Conservation (phyloP, 2,888 invertebrate genomes). For the Microlaimidae sp. region DNA sequence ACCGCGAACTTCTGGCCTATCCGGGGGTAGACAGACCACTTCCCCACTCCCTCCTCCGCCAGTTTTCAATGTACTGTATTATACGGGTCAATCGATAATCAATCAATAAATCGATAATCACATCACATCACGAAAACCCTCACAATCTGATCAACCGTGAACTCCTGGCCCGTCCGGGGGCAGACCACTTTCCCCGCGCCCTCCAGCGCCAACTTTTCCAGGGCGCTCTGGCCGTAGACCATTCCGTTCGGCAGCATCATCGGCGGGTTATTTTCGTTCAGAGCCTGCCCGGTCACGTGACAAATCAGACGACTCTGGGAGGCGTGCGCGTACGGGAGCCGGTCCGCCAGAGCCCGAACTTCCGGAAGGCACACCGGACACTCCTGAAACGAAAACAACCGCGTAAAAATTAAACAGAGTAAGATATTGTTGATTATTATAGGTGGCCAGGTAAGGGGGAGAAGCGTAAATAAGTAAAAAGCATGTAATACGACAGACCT, state of each 20-base stretch:
- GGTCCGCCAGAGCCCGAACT: slow-evolving; percentile 63
- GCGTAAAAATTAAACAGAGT: too few relatives aligned
- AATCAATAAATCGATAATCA: too few relatives aligned
- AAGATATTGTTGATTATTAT: too few relatives aligned
- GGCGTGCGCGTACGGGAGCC: slow-evolving; percentile 76
- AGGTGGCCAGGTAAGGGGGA: too few relatives aligned
- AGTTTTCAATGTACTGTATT: too few relatives aligned
- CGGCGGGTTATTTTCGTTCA: slow-evolving; percentile 93
- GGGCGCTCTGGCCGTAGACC: slow-evolving; percentile 54
- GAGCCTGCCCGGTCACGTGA: slow-evolving; percentile 63
- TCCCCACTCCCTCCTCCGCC: too few relatives aligned
- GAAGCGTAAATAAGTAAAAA: too few relatives aligned
- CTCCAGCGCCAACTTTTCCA: slow-evolving; percentile 70
- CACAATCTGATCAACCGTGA: slow-evolving; percentile 71
- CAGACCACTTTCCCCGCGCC: slow-evolving; percentile 80
- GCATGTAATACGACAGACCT: too few relatives aligned
- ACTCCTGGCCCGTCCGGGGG: slow-evolving; percentile 80
- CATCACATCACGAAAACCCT: slow-evolving; percentile 96
- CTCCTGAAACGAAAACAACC: too few relatives aligned
- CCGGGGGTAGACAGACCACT: too few relatives aligned
- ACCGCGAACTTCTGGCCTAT: too few relatives aligned
- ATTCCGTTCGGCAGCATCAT: slow-evolving; percentile 97
- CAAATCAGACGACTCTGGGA: slow-evolving; percentile 87
- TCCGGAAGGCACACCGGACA: slow-evolving; percentile 27
- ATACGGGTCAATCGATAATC: too few relatives aligned